phyloP scores from a whole-genome alignment of 2,888 invertebrate genomes.

The Luperina nickerlii region DNA sequence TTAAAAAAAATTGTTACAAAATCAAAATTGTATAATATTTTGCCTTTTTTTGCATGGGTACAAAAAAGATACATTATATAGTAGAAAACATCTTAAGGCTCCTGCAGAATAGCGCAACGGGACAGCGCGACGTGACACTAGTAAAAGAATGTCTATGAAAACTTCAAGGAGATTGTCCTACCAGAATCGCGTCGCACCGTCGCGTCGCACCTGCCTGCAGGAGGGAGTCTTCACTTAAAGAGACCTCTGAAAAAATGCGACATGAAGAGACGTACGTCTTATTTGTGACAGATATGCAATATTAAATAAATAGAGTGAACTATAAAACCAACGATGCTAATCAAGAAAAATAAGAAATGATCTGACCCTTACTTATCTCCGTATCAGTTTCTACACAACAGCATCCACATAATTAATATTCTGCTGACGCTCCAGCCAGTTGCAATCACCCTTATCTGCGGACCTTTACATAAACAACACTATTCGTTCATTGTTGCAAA shows the following conservation, averaged over 20 bases:
- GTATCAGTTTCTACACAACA: constrained; percentile 31
- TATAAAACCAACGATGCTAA: background rate
- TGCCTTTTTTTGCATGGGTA: background rate
- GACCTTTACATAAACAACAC: constrained; percentile 73
- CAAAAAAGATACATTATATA: background rate
- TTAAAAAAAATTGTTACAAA: background rate
- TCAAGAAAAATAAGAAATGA: background rate
- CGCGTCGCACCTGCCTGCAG: no score
- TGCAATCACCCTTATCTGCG: constrained; percentile 81
- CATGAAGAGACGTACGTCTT: background rate
- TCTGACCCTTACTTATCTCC: background rate
- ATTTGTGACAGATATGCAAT: background rate
- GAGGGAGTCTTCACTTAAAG: background rate
- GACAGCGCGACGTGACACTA: no score
- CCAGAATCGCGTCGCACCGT: no score
- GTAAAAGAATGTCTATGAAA: no score
- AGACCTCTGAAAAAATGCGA: background rate
- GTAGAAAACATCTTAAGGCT: background rate
- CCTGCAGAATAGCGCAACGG: no score
- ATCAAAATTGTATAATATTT: background rate
- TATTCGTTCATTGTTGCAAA: constrained; percentile 76
- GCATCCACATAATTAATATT: constrained; percentile 53
- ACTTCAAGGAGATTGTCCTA: no score
- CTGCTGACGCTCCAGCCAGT: constrained; percentile 74
- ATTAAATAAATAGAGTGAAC: background rate